Base-by-base conservation (phyloP, 2,888 invertebrate species). In the Zeuzera pyrina region DNA sequence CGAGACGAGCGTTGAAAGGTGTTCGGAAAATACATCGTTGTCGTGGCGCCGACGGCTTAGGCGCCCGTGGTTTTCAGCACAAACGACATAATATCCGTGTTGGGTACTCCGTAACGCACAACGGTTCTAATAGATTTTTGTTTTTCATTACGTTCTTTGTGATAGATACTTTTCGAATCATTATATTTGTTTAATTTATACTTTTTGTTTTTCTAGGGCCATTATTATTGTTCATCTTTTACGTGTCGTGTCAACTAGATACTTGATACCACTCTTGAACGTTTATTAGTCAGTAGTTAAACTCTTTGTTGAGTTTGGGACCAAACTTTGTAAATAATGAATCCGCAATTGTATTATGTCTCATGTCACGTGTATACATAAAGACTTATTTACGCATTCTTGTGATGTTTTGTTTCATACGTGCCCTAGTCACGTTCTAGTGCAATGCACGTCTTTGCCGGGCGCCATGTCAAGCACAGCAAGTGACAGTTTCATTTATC, bases 1-100 rank as follows among this genome's bases (percentile, higher is more conserved):
- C 68, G 79, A 69, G 78, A 73, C 68, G 74, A 68, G 78, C 74
- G 79, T 66, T 79, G 83, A 83, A 78, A 83, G 79, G 76, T 72
- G 79, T 63, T 72, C 69, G 72, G 69, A 74, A 76, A 78, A 78
- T 76, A 79, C 73, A 73, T 28, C 15, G 13, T 67, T 60, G 59
- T 58, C 64, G 61, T 63, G 53, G 50, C 41, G 47, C 28, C 28
- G 15, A 5, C 13, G 28, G 8, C 28, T 15, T 13, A 7, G 15
- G 14, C 28, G 28, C 28, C 28, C 15, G 28, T 7, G n/a, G 27
- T n/a, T 28, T 28, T 24, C 24, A 24, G 24, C 24, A 24, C 11
- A 11, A 4, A 65, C 70, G 66, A 72, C 70, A 70, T 49, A 58
- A n/a, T 22, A 25, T 25, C 25, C 12, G 25, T 13, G 25, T 25